Percentiles rank a stretch among this genome's conserved stretches.
These are phyloP conservation scores for Coilia nasus DNA, from an alignment of 2,797 vertebrate genomes.

Conservation along the genomic window DNA sequence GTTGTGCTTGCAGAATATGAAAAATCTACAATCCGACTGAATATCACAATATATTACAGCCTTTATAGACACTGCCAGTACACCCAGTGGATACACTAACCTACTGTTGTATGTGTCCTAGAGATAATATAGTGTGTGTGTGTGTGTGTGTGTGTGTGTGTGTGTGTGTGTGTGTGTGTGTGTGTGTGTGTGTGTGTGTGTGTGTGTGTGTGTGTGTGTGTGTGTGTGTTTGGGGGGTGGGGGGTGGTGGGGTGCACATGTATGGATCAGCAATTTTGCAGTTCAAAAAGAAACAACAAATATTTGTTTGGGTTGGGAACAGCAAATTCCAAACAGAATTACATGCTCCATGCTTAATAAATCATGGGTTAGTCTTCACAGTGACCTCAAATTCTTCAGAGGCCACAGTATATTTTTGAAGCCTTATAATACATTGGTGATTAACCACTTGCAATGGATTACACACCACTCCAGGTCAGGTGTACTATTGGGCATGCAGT, in stretches of 20 bases:
- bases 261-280: not conserved
- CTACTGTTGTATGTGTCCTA: not conserved
- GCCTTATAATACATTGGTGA: not conserved
- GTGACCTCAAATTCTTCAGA: slow-evolving; percentile 9
- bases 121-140: not conserved
- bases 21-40: not conserved
- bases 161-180: too few species aligned
- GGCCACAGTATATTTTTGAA: not conserved
- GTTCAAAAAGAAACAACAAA: not conserved
- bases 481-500: not conserved
- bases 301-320: not conserved
- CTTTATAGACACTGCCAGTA: not conserved
- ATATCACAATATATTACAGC: not conserved
- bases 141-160: too few species aligned
- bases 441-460: not conserved
- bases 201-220: too few species aligned
- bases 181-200: too few species aligned
- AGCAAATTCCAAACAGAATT: not conserved
- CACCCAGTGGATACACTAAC: not conserved
- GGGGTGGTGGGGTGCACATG: too few species aligned
- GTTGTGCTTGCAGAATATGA: not conserved
- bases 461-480: not conserved
- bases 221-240: too few species aligned
- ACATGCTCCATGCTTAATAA: not conserved
- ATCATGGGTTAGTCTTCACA: not conserved